A percentile compares a stretch with the other conserved stretches of the same genome.
Evolutionary conservation across 1,140 invertebrate genomes (phyloP).

Genomic region (Caenorhabditis briggsae): DNA sequence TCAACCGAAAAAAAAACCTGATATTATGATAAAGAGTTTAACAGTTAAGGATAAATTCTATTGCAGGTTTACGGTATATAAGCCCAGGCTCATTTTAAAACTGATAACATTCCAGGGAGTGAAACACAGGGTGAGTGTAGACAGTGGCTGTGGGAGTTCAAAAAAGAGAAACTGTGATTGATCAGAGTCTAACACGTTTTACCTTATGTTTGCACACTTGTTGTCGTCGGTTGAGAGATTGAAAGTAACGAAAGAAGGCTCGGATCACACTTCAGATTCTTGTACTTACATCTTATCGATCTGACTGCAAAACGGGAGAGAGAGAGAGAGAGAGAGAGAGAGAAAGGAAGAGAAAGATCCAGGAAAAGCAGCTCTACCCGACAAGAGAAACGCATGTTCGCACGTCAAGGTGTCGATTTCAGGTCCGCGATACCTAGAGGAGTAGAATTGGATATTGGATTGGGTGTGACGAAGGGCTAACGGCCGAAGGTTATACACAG

Average conservation of each 20-base stretch:
- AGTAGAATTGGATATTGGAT: slow-evolving; percentile 52
- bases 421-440: slow-evolving; percentile 3
- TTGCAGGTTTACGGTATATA: too few species aligned
- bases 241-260: slow-evolving; percentile 14
- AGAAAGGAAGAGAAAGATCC: neutral
- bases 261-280: slow-evolving; percentile 49
- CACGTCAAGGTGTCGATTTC: slow-evolving; percentile 52
- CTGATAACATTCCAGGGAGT: too few species aligned
- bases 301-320: neutral
- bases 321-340: neutral
- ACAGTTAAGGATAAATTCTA: too few species aligned
- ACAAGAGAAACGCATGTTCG: slow-evolving; percentile 48
- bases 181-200: slow-evolving; percentile 49
- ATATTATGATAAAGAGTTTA: too few species aligned
- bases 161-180: slow-evolving; percentile 46
- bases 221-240: slow-evolving; percentile 13
- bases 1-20: too few species aligned
- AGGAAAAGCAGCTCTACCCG: neutral
- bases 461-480: slow-evolving; percentile 7
- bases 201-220: slow-evolving; percentile 32
- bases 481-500: slow-evolving; percentile 18
- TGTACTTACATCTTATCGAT: slow-evolving; percentile 53
- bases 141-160: neutral
- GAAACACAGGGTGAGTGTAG: too few species aligned
- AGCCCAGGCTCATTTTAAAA: too few species aligned